Conservation (phyloP, 35 echinoderm and acorn worm species). For the Lytechinus variegatus region DNA sequence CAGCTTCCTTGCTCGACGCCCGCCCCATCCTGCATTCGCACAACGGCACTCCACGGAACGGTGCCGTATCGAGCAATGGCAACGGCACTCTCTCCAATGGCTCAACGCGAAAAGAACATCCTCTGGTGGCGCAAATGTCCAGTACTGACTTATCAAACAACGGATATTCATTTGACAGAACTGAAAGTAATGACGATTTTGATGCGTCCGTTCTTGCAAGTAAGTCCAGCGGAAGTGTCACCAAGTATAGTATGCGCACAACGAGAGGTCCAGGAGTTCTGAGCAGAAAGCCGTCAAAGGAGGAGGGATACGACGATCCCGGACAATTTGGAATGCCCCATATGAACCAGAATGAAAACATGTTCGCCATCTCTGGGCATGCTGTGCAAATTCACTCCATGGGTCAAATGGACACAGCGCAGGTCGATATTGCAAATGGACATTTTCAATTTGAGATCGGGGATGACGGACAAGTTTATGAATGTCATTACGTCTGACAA, state of each 20-base stretch:
- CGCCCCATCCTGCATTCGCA: neutral
- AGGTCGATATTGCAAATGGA: neutral
- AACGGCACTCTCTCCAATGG: slow-evolving; percentile 47
- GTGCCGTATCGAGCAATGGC: slow-evolving; percentile 14
- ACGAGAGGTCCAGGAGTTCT: slow-evolving; percentile 42
- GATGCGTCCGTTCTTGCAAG: slow-evolving; percentile 68
- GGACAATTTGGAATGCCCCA: slow-evolving; percentile 42
- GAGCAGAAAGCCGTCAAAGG: slow-evolving; percentile 67
- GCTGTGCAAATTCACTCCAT: slow-evolving; percentile 6
- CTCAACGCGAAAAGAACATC: neutral
- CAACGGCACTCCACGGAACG: neutral
- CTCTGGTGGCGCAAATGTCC: neutral
- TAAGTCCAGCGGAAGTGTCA: slow-evolving; percentile 81
- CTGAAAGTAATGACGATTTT: slow-evolving; percentile 40
- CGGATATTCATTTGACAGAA: slow-evolving; percentile 29
- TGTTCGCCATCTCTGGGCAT: slow-evolving; percentile 30
- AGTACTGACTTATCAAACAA: slow-evolving; percentile 56
- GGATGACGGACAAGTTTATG: slow-evolving; percentile 64
- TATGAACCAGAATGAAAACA: slow-evolving; percentile 32
- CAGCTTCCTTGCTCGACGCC: neutral
- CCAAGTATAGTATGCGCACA: slow-evolving; percentile 76
- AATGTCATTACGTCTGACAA: slow-evolving; percentile 71
- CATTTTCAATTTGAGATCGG: slow-evolving; percentile 46
- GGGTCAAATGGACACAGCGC: neutral
- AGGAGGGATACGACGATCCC: slow-evolving; percentile 31